phyloP scores from a whole-genome alignment of 2,888 invertebrate species.

The Emmelina monodactyla region DNA sequence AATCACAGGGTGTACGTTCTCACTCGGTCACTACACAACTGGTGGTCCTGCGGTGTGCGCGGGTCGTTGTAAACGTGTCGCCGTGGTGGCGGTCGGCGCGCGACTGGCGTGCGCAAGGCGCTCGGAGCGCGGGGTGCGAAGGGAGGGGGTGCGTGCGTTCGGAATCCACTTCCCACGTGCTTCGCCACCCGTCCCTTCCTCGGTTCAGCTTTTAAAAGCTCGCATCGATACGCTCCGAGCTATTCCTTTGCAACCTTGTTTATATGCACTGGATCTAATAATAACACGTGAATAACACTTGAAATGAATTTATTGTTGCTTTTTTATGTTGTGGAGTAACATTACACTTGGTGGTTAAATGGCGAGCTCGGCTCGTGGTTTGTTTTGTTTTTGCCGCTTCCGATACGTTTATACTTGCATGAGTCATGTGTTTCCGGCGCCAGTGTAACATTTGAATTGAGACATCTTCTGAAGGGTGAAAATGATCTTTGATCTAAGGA shows the following conservation, averaged over 20 bases:
- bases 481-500: too few relatives aligned
- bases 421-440: slow-evolving; percentile 27
- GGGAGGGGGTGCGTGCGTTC: slow-evolving; percentile 60
- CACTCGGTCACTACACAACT: slow-evolving; percentile 53
- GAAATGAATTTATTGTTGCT: slow-evolving; percentile 37
- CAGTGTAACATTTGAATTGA: too few relatives aligned
- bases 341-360: slow-evolving; percentile 31
- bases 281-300: slow-evolving; percentile 53
- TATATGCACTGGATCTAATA: slow-evolving; percentile 60
- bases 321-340: slow-evolving; percentile 36
- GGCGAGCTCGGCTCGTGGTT: slow-evolving; percentile 25
- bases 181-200: slow-evolving; percentile 52
- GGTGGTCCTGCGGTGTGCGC: slow-evolving; percentile 31
- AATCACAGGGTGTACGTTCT: slow-evolving; percentile 52
- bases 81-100: slow-evolving; percentile 58
- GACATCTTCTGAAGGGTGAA: too few relatives aligned
- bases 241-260: slow-evolving; percentile 56
- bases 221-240: slow-evolving; percentile 59
- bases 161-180: slow-evolving; percentile 66
- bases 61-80: slow-evolving; percentile 28
- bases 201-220: slow-evolving; percentile 62
- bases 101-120: slow-evolving; percentile 56
- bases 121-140: slow-evolving; percentile 24
- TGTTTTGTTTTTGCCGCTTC: slow-evolving; percentile 31
- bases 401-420: slow-evolving; percentile 29